A percentile compares a stretch with the other conserved stretches of the same genome.
These are phyloP conservation scores for Varroa destructor DNA, from an alignment of 1,140 invertebrate genomes.

Conservation along the genomic window DNA sequence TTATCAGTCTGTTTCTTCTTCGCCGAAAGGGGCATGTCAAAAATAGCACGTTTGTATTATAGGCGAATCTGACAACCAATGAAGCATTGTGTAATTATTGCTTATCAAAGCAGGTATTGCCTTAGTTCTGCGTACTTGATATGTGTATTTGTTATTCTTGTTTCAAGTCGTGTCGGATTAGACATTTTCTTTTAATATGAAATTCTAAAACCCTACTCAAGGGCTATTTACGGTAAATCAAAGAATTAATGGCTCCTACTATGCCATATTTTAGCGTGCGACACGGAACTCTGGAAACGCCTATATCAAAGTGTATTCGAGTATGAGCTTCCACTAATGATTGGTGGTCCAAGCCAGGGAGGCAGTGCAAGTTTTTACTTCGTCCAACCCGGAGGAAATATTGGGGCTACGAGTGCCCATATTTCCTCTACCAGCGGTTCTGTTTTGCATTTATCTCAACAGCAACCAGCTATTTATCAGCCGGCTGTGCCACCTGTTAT, in stretches of 20 bases:
- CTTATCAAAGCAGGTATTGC: too few species aligned
- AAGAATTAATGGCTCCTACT: background rate
- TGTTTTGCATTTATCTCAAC: background rate
- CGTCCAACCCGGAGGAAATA: conserved; percentile 70
- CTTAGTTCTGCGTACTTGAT: too few species aligned
- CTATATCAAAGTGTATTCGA: conserved; percentile 90
- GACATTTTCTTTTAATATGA: too few species aligned
- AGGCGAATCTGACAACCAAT: too few species aligned
- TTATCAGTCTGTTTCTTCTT: too few species aligned
- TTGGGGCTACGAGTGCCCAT: conserved; percentile 44
- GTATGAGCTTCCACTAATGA: conserved; percentile 81
- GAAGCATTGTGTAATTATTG: too few species aligned
- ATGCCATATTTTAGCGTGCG: conserved; percentile 28
- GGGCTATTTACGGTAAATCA: background rate
- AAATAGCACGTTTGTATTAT: too few species aligned
- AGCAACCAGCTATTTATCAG: conserved; percentile 27
- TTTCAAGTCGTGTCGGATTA: too few species aligned
- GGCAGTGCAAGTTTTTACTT: conserved; percentile 64
- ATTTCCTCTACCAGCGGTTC: too few species aligned
- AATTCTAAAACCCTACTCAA: too few species aligned
- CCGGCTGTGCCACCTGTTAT: background rate
- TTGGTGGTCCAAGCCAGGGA: conserved; percentile 59
- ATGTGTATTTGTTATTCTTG: too few species aligned
- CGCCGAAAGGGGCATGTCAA: too few species aligned
- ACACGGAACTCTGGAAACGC: conserved; percentile 53